Conservation (phyloP, 2,797 vertebrate species). For the Anguilla pacifica region DNA sequence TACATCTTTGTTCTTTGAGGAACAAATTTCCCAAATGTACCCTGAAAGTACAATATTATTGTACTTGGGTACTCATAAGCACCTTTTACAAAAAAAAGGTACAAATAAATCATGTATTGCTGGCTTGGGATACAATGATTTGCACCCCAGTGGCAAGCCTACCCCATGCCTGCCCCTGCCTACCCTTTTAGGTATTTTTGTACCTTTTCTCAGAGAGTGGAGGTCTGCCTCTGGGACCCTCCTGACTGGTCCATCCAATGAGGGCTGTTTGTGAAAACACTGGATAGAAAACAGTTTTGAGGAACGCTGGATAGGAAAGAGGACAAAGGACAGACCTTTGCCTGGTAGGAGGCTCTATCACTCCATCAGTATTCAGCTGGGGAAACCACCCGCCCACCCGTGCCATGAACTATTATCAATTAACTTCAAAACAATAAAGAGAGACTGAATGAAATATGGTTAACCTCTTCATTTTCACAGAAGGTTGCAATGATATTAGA, state of each 20-base stretch:
- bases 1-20: not conserved
- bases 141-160: not conserved
- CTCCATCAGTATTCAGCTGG: not conserved
- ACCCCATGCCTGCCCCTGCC: no score
- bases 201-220: not conserved
- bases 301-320: not conserved
- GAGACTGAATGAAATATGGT: not conserved
- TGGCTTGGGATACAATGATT: no score
- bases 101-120: not conserved
- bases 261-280: constrained; percentile 37
- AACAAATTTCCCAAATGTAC: not conserved
- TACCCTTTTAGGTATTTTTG: not conserved
- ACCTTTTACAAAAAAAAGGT: not conserved
- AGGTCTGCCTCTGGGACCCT: constrained; percentile 39
- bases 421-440: constrained; percentile 6
- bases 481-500: not conserved
- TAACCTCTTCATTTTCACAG: not conserved
- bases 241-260: constrained; percentile 29
- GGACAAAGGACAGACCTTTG: not conserved
- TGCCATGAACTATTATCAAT: constrained; percentile 5
- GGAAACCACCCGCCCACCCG: not conserved
- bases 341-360: not conserved
- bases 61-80: not conserved
- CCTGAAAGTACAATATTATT: not conserved
- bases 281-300: constrained; percentile 27